Conservation (phyloP, 2,797 vertebrate species). For the Champsocephalus gunnari region DNA sequence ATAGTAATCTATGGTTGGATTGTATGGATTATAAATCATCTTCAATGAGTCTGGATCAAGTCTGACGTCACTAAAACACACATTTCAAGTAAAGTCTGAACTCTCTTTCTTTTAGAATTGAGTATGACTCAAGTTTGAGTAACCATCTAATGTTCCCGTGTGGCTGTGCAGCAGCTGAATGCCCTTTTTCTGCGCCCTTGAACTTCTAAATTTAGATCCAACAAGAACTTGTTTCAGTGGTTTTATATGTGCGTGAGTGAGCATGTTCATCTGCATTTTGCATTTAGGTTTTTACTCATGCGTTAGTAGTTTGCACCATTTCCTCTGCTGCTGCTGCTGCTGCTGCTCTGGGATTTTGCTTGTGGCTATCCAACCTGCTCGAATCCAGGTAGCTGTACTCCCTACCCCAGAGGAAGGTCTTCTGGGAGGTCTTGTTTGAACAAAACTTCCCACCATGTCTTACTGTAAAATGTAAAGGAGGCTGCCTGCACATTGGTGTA, state of each 20-base stretch:
- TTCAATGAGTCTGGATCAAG: neutral
- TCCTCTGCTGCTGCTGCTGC: slow-evolving; percentile 26
- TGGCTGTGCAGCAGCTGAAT: slow-evolving; percentile 10
- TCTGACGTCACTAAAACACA: slow-evolving; percentile 12
- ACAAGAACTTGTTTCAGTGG: neutral
- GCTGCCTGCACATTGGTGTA: slow-evolving; percentile 44
- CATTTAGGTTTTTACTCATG: slow-evolving; percentile 65
- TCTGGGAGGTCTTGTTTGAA: slow-evolving; percentile 59
- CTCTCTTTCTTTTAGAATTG: slow-evolving; percentile 4
- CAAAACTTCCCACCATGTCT: slow-evolving; percentile 67
- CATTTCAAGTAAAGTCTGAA: neutral
- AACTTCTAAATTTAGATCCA: slow-evolving; percentile 28
- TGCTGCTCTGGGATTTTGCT: slow-evolving; percentile 47
- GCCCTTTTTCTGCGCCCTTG: slow-evolving; percentile 1
- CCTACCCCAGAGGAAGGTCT: slow-evolving; percentile 44
- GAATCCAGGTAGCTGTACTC: slow-evolving; percentile 58
- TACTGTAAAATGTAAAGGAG: slow-evolving; percentile 54
- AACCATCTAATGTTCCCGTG: neutral
- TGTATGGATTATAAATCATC: neutral
- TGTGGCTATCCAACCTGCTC: slow-evolving; percentile 48
- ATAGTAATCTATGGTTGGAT: slow-evolving; percentile 1
- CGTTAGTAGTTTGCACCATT: slow-evolving; percentile 19
- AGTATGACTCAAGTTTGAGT: slow-evolving; percentile 25
- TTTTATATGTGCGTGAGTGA: slow-evolving; percentile 1
- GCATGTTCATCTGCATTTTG: slow-evolving; percentile 18